Conservation (phyloP, 2,888 invertebrate species). For the Ophonus ardosiacus region DNA sequence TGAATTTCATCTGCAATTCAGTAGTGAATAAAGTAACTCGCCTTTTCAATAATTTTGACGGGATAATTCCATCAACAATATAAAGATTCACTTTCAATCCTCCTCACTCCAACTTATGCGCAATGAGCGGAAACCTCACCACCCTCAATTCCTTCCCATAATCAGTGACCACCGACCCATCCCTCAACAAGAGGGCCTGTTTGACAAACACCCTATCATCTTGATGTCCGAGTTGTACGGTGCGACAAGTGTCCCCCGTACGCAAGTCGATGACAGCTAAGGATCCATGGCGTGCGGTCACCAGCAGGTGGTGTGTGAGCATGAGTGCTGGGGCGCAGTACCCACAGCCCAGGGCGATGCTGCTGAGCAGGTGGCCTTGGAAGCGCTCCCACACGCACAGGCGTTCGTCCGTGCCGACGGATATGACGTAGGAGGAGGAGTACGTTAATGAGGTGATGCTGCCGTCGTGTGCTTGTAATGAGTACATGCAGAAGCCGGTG, state of each 20-base stretch:
- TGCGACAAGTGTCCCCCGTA: conserved; percentile 90
- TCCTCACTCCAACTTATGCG: conserved; percentile 80
- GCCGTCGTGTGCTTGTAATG: conserved; percentile 94
- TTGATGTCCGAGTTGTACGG: conserved; percentile 88
- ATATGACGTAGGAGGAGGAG: conserved; percentile 95
- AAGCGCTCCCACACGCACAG: conserved; percentile 97
- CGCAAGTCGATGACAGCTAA: conserved; percentile 94
- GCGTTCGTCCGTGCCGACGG: conserved; percentile 92
- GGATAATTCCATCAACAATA: not conserved
- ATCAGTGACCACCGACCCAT: conserved; percentile 92
- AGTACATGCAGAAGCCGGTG: conserved; percentile 96
- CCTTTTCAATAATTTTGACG: too few relatives aligned
- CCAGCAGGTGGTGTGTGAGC: conserved; percentile 92
- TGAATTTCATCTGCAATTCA: too few relatives aligned
- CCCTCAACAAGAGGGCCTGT: conserved; percentile 88
- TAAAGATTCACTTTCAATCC: not conserved
- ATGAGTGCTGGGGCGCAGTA: conserved; percentile 84
- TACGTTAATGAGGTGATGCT: conserved; percentile 91
- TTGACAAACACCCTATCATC: conserved; percentile 89
- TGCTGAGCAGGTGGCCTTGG: conserved; percentile 93
- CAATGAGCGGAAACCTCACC: conserved; percentile 93
- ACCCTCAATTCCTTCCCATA: conserved; percentile 94
- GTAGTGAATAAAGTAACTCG: too few relatives aligned
- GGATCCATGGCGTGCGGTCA: conserved; percentile 93
- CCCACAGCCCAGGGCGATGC: conserved; percentile 78